Evolutionary conservation across 2,888 invertebrate species (phyloP).

Genomic region (Brachycybe producta): DNA sequence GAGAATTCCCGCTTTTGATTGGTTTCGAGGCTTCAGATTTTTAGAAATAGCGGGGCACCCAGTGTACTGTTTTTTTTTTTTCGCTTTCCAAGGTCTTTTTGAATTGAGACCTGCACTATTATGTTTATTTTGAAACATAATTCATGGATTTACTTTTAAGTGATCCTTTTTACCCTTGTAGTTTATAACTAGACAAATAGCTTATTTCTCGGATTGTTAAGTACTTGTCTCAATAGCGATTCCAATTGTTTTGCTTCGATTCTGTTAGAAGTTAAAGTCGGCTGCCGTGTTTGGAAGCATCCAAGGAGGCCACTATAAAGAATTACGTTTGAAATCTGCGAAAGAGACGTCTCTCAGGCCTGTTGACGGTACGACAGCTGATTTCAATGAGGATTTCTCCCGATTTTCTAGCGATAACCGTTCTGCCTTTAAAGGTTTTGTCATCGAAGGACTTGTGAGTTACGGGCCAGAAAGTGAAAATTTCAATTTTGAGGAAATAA

Average conservation of each 20-base stretch:
- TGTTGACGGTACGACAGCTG: conserved; percentile 31
- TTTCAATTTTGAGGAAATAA: conserved; percentile 41
- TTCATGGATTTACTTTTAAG: conserved; percentile 18
- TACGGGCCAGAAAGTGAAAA: conserved; percentile 50
- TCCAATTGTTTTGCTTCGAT: background rate
- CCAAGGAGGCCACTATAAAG: conserved; percentile 58
- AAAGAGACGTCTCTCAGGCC: conserved; percentile 42
- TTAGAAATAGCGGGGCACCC: no score
- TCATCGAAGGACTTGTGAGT: conserved; percentile 68
- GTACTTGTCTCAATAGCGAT: no score
- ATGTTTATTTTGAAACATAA: conserved; percentile 4
- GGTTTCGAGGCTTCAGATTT: no score
- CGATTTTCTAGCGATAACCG: background rate
- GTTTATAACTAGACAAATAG: no score
- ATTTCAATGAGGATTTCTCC: background rate
- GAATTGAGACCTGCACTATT: no score
- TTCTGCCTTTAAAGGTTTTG: conserved; percentile 45
- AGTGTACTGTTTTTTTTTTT: conserved; percentile 23
- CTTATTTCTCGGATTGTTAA: no score
- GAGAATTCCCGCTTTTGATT: no score
- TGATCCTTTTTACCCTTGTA: no score
- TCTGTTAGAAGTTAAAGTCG: conserved; percentile 36
- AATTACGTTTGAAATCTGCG: conserved; percentile 50
- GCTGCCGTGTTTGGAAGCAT: conserved; percentile 50
- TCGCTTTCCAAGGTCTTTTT: conserved; percentile 8